phyloP scores from a whole-genome alignment of 2,113 vertebrate species.

The Tyrannus savana region DNA sequence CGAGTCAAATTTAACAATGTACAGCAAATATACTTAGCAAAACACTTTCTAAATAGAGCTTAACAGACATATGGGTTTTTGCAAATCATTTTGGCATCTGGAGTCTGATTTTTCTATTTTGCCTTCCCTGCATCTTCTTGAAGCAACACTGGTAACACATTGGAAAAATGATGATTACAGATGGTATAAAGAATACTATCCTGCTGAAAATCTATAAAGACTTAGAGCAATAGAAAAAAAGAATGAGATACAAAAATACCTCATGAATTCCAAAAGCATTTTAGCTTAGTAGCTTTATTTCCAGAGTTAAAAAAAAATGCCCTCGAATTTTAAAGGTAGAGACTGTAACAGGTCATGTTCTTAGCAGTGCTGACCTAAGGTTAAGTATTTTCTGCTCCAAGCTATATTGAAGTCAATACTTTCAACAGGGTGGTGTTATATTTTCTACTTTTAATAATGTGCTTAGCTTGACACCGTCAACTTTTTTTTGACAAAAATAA shows the following conservation, averaged over 20 bases:
- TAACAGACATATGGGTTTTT: not conserved
- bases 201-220: conserved; percentile 10
- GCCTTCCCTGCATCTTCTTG: not conserved
- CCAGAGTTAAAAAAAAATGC: not conserved
- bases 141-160: not conserved
- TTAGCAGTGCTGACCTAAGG: not conserved
- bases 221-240: not conserved
- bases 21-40: not conserved
- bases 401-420: not conserved
- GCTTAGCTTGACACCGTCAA: not conserved
- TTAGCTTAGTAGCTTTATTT: not conserved
- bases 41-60: not conserved
- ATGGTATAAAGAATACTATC: not conserved
- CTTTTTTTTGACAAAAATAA: not conserved
- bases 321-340: not conserved
- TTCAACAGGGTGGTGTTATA: not conserved
- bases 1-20: not conserved
- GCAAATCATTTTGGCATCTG: not conserved
- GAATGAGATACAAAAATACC: not conserved
- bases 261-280: not conserved
- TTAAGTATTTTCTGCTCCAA: not conserved
- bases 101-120: not conserved
- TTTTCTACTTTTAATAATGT: not conserved
- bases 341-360: not conserved
- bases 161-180: conserved; percentile 13